Evolutionary conservation across 1,140 invertebrate genomes (phyloP).

Genomic region (Drosophila bifasciata): DNA sequence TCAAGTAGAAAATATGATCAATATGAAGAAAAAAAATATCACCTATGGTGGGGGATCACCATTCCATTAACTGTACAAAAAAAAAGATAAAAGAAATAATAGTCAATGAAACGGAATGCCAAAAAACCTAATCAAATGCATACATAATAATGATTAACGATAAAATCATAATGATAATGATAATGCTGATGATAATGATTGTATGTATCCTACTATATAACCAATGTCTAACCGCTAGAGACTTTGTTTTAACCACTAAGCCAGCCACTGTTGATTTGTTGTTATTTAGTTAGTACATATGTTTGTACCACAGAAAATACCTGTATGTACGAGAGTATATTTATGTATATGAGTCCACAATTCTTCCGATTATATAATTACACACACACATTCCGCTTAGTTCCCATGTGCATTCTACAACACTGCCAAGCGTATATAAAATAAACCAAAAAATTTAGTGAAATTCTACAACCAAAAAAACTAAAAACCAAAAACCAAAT

Average conservation of each 20-base stretch:
- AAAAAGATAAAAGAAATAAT: constrained; percentile 12
- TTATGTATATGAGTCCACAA: constrained; percentile 41
- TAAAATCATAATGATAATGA: too few species aligned
- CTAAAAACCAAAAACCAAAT: background rate
- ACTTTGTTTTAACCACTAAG: constrained; percentile 39
- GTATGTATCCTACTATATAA: constrained; percentile 11
- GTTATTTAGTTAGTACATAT: constrained; percentile 17
- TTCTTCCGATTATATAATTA: constrained; percentile 9
- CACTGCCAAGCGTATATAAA: constrained; percentile 42
- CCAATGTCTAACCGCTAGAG: constrained; percentile 43
- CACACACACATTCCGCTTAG: constrained; percentile 36
- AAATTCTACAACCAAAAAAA: constrained; percentile 34
- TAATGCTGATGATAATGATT: constrained; percentile 26
- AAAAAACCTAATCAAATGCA: constrained; percentile 29
- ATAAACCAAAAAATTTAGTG: constrained; percentile 36
- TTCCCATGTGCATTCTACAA: constrained; percentile 44
- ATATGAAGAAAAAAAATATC: constrained; percentile 29
- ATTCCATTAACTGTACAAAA: constrained; percentile 74
- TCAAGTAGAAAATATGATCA: constrained; percentile 50
- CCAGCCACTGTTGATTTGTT: constrained; percentile 45
- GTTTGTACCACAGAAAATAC: constrained; percentile 11
- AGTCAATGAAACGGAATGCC: constrained; percentile 25
- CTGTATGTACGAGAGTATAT: constrained; percentile 23
- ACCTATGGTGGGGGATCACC: constrained; percentile 40
- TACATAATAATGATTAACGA: constrained; percentile 7